Base-by-base conservation (phyloP, 2,113 vertebrate species). In the Cyprinus carpio region DNA sequence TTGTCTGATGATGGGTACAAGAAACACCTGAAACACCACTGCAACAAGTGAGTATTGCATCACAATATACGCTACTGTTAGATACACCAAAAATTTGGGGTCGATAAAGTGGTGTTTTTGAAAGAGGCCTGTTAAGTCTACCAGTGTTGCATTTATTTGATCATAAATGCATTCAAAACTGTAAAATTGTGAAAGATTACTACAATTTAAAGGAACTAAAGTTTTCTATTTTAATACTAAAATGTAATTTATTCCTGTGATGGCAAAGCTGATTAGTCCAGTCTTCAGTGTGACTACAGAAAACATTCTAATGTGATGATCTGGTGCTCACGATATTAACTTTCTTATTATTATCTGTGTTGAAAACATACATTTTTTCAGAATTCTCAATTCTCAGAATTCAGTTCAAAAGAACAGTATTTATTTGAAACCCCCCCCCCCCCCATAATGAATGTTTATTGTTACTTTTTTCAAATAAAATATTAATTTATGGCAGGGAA, bases 1-100 rank as follows among this genome's bases (percentile, higher is more conserved):
- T 94, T 99, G 86, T 97, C 98, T 91, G 98, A 99, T 54, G 98
- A 99, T 80, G 98, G 98, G 74, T 99, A 99, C 93, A 99, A 99
- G 92, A 99, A 99, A 86, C 98, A 99, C 90, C 95, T 99, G 89
- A 99, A 99, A 88, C 98, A 99, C 86, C 98, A 99, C 86, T 99
- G 98, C 92, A 99, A 99, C 95, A 99, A 99, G 98, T 99, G 96
- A 88, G 97, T 88, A 72, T 16, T 40, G 64, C 65, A 25, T 25
- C 27, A 5, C 18, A 49, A 20, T 29, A 54, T 7, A 29, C 6
- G 25, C n/a, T 58, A 12, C 15, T 27, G 16, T 54, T 54, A 6
- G 51, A n/a, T 51, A 51, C 13, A 16, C 13, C 13, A 51, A 75
- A 49, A 49, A 11, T 62, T 1, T 62, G 58, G n/a, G 58, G 20